phyloP scores from a whole-genome alignment of 2,797 vertebrate species.

The Falco naumanni region DNA sequence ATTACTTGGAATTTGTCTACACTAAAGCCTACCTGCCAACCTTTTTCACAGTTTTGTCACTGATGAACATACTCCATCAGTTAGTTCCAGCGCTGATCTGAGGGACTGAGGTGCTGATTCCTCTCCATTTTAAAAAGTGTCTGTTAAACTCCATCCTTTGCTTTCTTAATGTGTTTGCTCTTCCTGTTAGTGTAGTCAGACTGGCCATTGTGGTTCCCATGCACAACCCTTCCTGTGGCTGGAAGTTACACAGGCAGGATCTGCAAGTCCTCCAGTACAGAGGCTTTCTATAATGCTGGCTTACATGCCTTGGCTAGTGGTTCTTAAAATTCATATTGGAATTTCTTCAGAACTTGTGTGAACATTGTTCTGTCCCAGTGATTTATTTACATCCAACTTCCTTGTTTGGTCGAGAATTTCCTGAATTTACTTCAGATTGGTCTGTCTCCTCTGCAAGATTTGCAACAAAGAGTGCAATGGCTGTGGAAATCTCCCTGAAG shows the following conservation, averaged over 20 bases:
- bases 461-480: background rate
- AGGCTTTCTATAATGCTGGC: background rate
- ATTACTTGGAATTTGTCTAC: background rate
- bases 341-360: background rate
- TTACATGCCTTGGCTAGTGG: background rate
- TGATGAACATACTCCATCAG: background rate
- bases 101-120: background rate
- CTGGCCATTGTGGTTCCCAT: background rate
- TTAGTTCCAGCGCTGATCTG: background rate
- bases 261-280: background rate
- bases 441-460: background rate
- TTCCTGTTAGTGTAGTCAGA: background rate
- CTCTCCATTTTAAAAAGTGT: background rate
- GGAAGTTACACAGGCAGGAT: background rate
- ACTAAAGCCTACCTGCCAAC: background rate
- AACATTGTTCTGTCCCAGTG: background rate
- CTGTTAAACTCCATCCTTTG: background rate
- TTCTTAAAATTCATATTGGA: background rate
- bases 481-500: background rate
- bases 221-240: background rate
- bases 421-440: background rate
- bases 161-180: background rate
- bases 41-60: background rate
- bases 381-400: constrained; percentile 6
- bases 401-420: constrained; percentile 18